Conservation (phyloP, 2,797 vertebrate species). For the Mus spretus region DNA sequence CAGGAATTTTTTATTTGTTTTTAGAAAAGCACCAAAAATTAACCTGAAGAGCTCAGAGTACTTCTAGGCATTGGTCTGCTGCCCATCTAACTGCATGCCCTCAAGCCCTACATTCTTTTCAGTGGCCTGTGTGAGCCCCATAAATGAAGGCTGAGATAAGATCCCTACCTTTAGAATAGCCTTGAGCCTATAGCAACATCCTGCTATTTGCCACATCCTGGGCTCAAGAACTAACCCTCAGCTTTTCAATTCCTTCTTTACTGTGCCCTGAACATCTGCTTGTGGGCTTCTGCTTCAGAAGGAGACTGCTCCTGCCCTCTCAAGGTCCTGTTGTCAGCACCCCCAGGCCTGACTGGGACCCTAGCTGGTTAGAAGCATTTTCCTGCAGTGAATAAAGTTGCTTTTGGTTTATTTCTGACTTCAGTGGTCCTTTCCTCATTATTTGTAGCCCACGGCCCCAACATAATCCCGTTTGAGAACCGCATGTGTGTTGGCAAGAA, state of each 20-base stretch:
- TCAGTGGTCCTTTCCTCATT: background rate
- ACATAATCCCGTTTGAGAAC: background rate
- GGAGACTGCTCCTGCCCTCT: background rate
- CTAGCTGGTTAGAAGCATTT: background rate
- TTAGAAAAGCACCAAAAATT: background rate
- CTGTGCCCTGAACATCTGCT: background rate
- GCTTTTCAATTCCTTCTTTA: background rate
- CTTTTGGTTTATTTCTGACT: background rate
- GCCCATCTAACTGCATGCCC: background rate
- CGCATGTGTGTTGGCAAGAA: background rate
- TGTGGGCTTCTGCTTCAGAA: background rate
- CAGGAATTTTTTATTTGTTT: background rate
- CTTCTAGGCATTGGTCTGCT: background rate
- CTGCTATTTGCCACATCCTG: background rate
- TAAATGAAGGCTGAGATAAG: background rate
- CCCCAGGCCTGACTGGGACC: background rate
- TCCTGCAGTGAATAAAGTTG: background rate
- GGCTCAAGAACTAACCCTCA: background rate
- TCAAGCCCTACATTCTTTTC: background rate
- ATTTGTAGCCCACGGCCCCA: background rate
- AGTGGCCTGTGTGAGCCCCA: background rate
- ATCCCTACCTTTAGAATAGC: background rate
- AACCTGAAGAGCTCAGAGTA: background rate
- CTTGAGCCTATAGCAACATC: background rate
- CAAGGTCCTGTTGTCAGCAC: background rate